Evolutionary conservation across 2,797 vertebrate species (phyloP), one percentile per base, ranked within the genome.

Genomic region (Petrocephalus sullivani): DNA sequence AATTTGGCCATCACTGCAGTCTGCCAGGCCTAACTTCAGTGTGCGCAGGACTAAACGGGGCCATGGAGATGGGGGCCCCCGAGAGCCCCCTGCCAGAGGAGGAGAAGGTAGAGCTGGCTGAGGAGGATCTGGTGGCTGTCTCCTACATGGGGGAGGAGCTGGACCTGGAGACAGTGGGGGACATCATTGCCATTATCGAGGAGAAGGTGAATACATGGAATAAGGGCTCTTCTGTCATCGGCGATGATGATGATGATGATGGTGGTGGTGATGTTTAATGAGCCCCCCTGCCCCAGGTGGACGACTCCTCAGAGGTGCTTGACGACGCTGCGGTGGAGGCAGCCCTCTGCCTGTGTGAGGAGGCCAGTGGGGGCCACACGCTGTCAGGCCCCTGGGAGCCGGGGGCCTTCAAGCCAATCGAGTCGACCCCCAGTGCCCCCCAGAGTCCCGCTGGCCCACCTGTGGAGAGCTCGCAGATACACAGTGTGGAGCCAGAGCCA

Each of bases 141-240:
- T 94, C 96, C 9, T 96, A 95, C 92, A 98, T 98, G 9, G 97
- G 96, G 56, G 97, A 98, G 46, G 98, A 98, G 89, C 93, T 99
- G 89, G 97, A 99, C 92, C 96, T 99, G 87, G 98, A 97, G 91
- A 99, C 98, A 0, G 97, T 98, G 88, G 98, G 97, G 91, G 98
- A 97, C 93, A 99, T 99, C 91, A 99, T 99, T 89, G 98, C 98
- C 92, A 99, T 99, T 92, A 98, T 98, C 92, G 98, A 98, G 90
- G 98, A 98, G 91, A 98, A 98, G 97, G 98, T 98, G 54, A 88
- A 60, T 56, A 14, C 28, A 12, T 28, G 61, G 46, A 21, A 87
- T 60, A 33, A 23, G 51, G 19, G 53, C 53, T 57, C 14, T 4
- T 16, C 23, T 23, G 1, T 67, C 8, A 10, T 33, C 4, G 10